Evolutionary conservation across 2,113 vertebrate species (phyloP).

Genomic region (Coryphaenoides rupestris): DNA sequence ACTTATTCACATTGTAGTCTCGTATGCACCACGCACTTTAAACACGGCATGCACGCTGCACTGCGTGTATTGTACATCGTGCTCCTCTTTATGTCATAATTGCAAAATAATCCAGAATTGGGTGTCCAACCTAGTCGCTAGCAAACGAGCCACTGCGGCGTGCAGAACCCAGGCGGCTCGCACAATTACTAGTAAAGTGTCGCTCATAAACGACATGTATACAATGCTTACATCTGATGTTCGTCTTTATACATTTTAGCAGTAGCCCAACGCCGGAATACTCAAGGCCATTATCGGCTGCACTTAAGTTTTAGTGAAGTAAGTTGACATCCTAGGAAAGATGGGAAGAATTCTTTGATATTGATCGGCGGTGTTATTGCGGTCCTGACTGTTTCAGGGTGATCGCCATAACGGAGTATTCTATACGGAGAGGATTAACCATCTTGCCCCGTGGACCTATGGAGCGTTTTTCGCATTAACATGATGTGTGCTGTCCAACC

Average conservation of each 20-base stretch:
- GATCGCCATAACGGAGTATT: slow-evolving; percentile 34
- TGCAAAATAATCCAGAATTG: slow-evolving; percentile 14
- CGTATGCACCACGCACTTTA: background rate
- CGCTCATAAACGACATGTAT: slow-evolving; percentile 13
- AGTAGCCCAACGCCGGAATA: background rate
- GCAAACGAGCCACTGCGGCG: slow-evolving; percentile 10
- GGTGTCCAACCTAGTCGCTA: slow-evolving; percentile 18
- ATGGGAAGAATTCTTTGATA: background rate
- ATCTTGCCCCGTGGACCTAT: slow-evolving; percentile 22
- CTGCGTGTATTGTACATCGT: background rate
- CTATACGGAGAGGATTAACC: slow-evolving; percentile 39
- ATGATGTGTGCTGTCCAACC: slow-evolving; percentile 50
- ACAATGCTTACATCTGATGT: background rate
- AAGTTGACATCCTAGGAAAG: slow-evolving; percentile 3
- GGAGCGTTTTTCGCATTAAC: slow-evolving; percentile 34
- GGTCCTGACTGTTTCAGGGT: slow-evolving; percentile 39
- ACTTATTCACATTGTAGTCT: slow-evolving; percentile 3
- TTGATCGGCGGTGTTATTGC: slow-evolving; percentile 9
- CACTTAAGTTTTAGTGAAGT: background rate
- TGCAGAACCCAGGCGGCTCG: slow-evolving; percentile 11
- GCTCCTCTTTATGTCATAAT: background rate
- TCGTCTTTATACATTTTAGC: too few relatives aligned
- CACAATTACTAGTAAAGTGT: slow-evolving; percentile 6
- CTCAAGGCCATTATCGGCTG: too few relatives aligned
- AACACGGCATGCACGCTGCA: fast-evolving